Base-by-base conservation (phyloP, 2,888 invertebrate species). In the Capitulum mitella region DNA sequence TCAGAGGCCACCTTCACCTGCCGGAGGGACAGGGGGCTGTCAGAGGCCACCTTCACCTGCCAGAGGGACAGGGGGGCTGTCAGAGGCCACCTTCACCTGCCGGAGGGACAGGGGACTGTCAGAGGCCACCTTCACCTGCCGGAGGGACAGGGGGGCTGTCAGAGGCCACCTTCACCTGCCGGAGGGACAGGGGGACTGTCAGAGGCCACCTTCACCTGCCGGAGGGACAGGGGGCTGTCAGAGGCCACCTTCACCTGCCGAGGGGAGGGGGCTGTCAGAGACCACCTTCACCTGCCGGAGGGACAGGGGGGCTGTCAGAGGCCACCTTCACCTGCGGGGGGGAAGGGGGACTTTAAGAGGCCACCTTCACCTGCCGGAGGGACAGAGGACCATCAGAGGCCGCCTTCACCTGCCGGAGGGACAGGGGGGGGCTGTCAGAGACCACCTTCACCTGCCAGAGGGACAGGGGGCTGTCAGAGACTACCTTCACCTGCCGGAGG, bases 291-390 rank as follows among this genome's bases (percentile, higher is more conserved):
- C 76, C 48, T 48, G 48, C 32, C 34, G 78, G 77, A 12, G 78
- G n/a, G 75, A 26, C 99, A 88, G 79, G 99, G 89, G 0, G 99
- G 98, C 46, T 99, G 88, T 0, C 98, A 0, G 99, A 99, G 19
- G 88, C 86, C 34, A 86, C 84, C 1, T 88, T 84, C 64, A 88
- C 85, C 80, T 87, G 83, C 0, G 87, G 19, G 88, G 80, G 54
- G 88, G 87, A 19, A 85, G 37, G 86, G 87, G 78, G 61, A 6
- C 48, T 46, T 26, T 32, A 16, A 0, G 99, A 99, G 19, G 88
- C 86, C 37, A 86, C 84, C 1, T 88, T 84, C 64, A 88, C 85
- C 80, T 87, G 83, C 0, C 88, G 87, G 16, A 88, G 81, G 54
- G 88, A 87, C 19, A 85, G 34, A 86, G 87, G 70, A 5, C 8